phyloP scores from a whole-genome alignment of 2,888 invertebrate genomes.

The Heteromyza rotundicornis region DNA sequence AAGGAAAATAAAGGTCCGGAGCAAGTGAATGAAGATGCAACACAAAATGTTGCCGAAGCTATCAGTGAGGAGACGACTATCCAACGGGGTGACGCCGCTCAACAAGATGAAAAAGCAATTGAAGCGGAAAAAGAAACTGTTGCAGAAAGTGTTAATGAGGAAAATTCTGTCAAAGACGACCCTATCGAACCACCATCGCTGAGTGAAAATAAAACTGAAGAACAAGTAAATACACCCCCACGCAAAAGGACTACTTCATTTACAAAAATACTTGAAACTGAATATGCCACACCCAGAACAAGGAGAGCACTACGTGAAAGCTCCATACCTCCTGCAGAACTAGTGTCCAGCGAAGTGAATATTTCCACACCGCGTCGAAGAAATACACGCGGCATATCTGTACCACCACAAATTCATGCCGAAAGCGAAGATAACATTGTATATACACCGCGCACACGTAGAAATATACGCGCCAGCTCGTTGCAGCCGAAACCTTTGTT shows the following conservation, averaged over 20 bases:
- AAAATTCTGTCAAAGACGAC: too few relatives aligned
- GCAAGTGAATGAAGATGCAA: too few relatives aligned
- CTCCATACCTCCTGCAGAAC: conserved; percentile 19
- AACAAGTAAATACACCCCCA: too few relatives aligned
- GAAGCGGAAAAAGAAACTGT: too few relatives aligned
- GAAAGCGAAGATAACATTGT: neutral
- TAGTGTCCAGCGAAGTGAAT: neutral
- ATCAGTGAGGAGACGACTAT: too few relatives aligned
- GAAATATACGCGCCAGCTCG: conserved; percentile 21
- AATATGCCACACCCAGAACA: neutral
- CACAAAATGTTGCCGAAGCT: too few relatives aligned
- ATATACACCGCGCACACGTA: conserved; percentile 10
- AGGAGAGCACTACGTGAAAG: conserved; percentile 13
- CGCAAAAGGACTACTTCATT: conserved; percentile 23
- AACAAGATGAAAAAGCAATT: too few relatives aligned
- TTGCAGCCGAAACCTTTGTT: conserved; percentile 17
- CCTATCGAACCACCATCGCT: neutral
- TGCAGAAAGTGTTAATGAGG: too few relatives aligned
- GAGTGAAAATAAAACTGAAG: neutral
- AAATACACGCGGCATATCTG: conserved; percentile 35
- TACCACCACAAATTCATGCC: conserved; percentile 29
- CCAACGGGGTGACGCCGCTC: too few relatives aligned
- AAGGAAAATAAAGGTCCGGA: too few relatives aligned
- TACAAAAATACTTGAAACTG: conserved; percentile 11
- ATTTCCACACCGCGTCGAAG: conserved; percentile 28